Evolutionary conservation across 2,113 vertebrate genomes (phyloP).

Genomic region (Callipepla squamata): DNA sequence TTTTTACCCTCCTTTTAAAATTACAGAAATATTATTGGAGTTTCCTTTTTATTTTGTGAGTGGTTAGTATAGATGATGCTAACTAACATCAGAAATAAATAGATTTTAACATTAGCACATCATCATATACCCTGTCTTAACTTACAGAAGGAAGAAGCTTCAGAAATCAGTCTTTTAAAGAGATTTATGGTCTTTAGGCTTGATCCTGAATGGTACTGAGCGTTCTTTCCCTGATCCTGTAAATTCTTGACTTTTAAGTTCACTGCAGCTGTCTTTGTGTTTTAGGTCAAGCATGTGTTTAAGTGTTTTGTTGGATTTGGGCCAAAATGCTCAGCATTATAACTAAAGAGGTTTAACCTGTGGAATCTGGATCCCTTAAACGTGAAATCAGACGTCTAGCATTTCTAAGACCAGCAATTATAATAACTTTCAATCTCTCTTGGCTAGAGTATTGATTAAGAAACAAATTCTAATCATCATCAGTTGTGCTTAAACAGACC

Average conservation of each 20-base stretch:
- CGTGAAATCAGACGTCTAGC: constrained; percentile 22
- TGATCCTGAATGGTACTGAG: constrained; percentile 15
- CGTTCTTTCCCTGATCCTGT: neutral
- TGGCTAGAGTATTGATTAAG: constrained; percentile 28
- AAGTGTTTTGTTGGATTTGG: constrained; percentile 51
- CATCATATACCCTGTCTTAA: neutral
- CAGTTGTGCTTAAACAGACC: neutral
- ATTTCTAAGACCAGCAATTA: constrained; percentile 34
- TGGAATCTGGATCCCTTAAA: constrained; percentile 34
- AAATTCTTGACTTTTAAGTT: constrained; percentile 46
- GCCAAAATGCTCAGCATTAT: constrained; percentile 29
- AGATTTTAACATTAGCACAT: neutral
- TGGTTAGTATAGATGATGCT: neutral
- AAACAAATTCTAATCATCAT: constrained; percentile 12
- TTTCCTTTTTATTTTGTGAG: neutral
- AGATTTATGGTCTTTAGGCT: neutral
- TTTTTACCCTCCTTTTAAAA: neutral
- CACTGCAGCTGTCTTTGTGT: constrained; percentile 12
- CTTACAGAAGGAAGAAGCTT: neutral
- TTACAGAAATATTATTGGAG: neutral
- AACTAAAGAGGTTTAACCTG: constrained; percentile 35
- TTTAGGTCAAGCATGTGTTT: constrained; percentile 44
- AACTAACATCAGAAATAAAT: neutral
- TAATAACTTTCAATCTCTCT: constrained; percentile 30
- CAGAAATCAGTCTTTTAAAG: neutral